Evolutionary conservation across 2,888 invertebrate species (phyloP), one percentile per base, ranked within the genome.

Genomic region (Nemoura dubitans): DNA sequence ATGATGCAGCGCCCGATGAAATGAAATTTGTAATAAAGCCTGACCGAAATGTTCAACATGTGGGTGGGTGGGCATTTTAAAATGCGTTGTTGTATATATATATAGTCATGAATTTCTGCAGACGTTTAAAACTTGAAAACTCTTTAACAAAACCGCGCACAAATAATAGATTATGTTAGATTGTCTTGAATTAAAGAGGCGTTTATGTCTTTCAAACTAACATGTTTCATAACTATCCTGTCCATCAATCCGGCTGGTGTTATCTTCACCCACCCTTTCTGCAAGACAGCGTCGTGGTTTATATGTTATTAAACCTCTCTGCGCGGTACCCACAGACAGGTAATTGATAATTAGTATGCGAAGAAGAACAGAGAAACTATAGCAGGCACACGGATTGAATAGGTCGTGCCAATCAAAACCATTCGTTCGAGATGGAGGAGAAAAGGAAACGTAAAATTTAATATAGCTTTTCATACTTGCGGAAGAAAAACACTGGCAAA

Each of bases 271-370:
- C 43, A 27, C 7, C 86, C 86, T 27, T 78, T 42, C 10, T 78
- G 43, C 10, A 10, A 59, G 59, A 59, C 59, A 21, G 59, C 59
- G 59, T 7, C 59, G 14, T 59, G 59, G 59, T 16, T 14, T 59
- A 3, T 59, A 59, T 59, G 59, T 59, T 59, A 59, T 59, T 59
- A 59, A 59, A 59, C 59, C 59, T 59, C 59, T 59, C 59, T 59
- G 59, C 59, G 59, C 59, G 59, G 36, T 27, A 27, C 14, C 43
- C 80, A 43, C 27, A 36, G 77, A 26, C 36, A 42, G 59, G 84
- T 87, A 86, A 87, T 85, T 87, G 87, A 87, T 87, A 87, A 87
- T 87, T 87, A 87, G 86, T 87, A 87, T 87, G 85, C 87, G 86
- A 26, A 59, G 59, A 59, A 59, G 59, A 59, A 59, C 59, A 59